Evolutionary conservation across 2,888 invertebrate genomes (phyloP).

Genomic region (Pogonocherus hispidulus): DNA sequence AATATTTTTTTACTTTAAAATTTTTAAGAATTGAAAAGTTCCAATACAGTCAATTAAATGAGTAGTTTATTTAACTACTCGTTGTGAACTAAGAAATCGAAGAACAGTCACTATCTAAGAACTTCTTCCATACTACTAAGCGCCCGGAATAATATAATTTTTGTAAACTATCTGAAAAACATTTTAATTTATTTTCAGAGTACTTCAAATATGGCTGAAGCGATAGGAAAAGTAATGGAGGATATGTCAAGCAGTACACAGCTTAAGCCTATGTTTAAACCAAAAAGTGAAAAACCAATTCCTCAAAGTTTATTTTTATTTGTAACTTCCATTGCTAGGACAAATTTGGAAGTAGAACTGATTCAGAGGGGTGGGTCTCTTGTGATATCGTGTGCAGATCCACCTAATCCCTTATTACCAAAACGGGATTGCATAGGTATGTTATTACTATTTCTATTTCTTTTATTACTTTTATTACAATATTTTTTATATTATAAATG

Average conservation of each 20-base stretch:
- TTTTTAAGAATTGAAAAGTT: too few species aligned
- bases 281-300: constrained; percentile 75
- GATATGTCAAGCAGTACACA: constrained; percentile 92
- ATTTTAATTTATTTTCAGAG: constrained; percentile 72
- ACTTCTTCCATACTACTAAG: too few species aligned
- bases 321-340: constrained; percentile 89
- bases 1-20: too few species aligned
- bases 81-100: too few species aligned
- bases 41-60: too few species aligned
- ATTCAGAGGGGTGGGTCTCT: constrained; percentile 91
- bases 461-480: too few species aligned
- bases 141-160: too few species aligned
- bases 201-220: constrained; percentile 83
- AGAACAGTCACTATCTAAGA: too few species aligned
- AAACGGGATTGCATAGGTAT: constrained; percentile 85
- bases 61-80: too few species aligned
- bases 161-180: too few species aligned
- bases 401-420: constrained; percentile 76
- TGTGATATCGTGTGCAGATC: constrained; percentile 63
- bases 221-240: constrained; percentile 94
- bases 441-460: constrained; percentile 41
- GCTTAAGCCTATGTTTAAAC: constrained; percentile 83
- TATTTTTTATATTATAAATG: too few species aligned
- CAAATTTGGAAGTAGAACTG: constrained; percentile 93
- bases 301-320: constrained; percentile 87